Evolutionary conservation across 2,797 vertebrate genomes (phyloP).

Genomic region (Schizopygopsis pylzovi): DNA sequence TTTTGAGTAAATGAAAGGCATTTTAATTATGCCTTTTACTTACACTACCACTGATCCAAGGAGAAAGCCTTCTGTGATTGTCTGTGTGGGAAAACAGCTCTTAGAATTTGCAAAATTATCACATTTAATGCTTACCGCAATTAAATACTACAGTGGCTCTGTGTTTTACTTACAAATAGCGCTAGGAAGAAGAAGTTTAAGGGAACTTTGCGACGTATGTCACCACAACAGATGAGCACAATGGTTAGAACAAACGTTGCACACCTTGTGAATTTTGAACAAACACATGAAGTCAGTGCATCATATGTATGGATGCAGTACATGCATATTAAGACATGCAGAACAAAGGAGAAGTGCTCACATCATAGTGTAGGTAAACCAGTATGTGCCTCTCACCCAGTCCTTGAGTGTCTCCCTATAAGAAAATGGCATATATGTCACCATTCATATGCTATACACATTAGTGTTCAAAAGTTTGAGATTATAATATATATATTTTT

Average conservation of each 20-base stretch:
- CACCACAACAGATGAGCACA: constrained; percentile 78
- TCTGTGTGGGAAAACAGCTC: constrained; percentile 67
- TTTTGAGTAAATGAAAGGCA: constrained; percentile 38
- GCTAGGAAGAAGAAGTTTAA: constrained; percentile 84
- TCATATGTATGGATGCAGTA: not conserved
- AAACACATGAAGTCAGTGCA: constrained; percentile 59
- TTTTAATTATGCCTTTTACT: constrained; percentile 70
- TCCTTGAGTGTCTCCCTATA: constrained; percentile 69
- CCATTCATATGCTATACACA: not conserved
- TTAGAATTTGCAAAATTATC: constrained; percentile 1
- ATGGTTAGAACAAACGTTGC: constrained; percentile 72
- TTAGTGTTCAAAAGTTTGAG: not conserved
- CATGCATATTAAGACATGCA: not conserved
- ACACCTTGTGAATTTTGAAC: constrained; percentile 67
- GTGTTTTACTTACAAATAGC: constrained; percentile 85
- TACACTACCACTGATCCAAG: constrained; percentile 81
- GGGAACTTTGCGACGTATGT: constrained; percentile 80
- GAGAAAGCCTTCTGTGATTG: constrained; percentile 78
- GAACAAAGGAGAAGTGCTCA: constrained; percentile 67
- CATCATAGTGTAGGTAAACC: constrained; percentile 78
- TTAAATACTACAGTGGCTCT: not conserved
- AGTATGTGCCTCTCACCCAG: constrained; percentile 67
- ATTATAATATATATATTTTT: not conserved
- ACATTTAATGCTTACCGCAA: not conserved
- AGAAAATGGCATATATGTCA: constrained; percentile 41